A percentile compares a stretch with the other conserved stretches of the same genome.
phyloP scores from a whole-genome alignment of 2,797 vertebrate species.

The Acipenser transmontanus region DNA sequence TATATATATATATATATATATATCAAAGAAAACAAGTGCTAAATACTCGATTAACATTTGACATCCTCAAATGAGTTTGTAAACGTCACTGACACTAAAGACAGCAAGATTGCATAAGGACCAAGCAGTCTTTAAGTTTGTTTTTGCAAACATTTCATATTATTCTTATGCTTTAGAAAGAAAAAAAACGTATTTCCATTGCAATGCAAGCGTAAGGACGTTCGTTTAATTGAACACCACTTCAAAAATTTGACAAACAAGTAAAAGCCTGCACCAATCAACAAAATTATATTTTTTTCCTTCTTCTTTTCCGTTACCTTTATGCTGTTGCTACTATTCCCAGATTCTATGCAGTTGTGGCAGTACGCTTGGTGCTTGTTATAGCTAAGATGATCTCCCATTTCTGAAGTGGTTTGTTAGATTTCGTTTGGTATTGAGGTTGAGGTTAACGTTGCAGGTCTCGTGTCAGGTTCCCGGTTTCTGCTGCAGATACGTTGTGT shows the following conservation, averaged over 20 bases:
- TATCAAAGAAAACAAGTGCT: too few species aligned
- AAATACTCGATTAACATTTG: too few species aligned
- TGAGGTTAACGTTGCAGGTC: slow-evolving; percentile 42
- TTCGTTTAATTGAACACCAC: not conserved
- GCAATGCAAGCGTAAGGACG: too few species aligned
- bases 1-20: too few species aligned
- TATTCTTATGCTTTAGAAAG: not conserved
- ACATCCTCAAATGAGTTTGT: too few species aligned
- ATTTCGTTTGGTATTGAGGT: slow-evolving; percentile 54
- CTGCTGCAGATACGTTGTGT: slow-evolving; percentile 59
- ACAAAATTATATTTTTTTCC: not conserved
- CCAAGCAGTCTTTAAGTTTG: too few species aligned
- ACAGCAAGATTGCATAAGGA: too few species aligned
- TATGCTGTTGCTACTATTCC: slow-evolving; percentile 72
- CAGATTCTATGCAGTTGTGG: slow-evolving; percentile 68
- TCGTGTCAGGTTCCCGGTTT: slow-evolving; percentile 56
- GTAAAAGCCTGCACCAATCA: not conserved
- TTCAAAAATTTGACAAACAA: not conserved
- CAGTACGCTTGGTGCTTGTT: slow-evolving; percentile 51
- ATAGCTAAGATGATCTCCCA: slow-evolving; percentile 63
- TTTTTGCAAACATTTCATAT: not conserved
- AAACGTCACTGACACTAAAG: too few species aligned
- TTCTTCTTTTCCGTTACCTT: slow-evolving; percentile 23
- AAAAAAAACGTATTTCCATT: too few species aligned
- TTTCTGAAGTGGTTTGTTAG: slow-evolving; percentile 49